Conservation (phyloP, 2,113 vertebrate genomes). For the Odontophorus gujanensis region DNA sequence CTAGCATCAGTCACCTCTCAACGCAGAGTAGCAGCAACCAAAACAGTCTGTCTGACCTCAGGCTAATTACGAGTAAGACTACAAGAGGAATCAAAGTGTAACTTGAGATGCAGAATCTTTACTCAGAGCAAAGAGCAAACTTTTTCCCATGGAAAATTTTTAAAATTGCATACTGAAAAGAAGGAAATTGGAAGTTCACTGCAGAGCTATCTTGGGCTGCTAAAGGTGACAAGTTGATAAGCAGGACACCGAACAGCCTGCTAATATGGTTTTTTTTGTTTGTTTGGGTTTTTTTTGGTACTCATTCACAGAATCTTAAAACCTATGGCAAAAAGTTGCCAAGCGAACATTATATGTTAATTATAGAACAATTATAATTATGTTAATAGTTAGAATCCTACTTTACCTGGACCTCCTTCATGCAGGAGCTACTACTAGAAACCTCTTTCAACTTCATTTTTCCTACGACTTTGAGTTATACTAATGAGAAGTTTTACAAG, state of each 20-base stretch:
- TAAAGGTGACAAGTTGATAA: background rate
- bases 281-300: background rate
- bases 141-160: background rate
- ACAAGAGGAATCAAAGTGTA: background rate
- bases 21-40: background rate
- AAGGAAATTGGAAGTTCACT: background rate
- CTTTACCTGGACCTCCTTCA: background rate
- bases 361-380: too few relatives aligned
- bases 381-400: background rate
- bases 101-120: fast-evolving
- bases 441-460: background rate
- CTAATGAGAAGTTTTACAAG: background rate
- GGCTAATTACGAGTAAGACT: background rate
- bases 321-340: background rate
- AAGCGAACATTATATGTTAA: background rate
- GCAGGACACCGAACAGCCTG: background rate
- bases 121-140: background rate
- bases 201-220: background rate
- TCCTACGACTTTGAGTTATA: background rate
- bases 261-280: background rate
- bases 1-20: fast-evolving
- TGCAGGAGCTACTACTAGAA: background rate
- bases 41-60: background rate
- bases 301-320: background rate
- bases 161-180: background rate